phyloP scores from a whole-genome alignment of 2,797 vertebrate species.

The Poeciliopsis paucimaculata region DNA sequence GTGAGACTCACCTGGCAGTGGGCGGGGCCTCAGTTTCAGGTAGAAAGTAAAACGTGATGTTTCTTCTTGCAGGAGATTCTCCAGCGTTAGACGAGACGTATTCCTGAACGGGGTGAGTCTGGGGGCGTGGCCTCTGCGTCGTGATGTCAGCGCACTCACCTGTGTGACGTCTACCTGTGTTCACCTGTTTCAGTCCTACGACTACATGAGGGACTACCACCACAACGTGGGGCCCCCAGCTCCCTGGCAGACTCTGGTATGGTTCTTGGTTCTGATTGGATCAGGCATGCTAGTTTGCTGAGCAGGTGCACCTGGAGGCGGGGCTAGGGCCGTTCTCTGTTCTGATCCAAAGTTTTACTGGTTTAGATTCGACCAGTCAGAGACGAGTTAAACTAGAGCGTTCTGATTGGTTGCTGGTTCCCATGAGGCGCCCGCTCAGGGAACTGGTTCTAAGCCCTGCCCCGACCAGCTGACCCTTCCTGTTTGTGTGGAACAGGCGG shows the following conservation, averaged over 20 bases:
- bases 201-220: conserved; percentile 97
- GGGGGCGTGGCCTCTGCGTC: neutral
- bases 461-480: neutral
- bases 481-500: conserved; percentile 76
- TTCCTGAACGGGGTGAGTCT: conserved; percentile 98
- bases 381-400: neutral
- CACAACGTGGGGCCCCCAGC: conserved; percentile 95
- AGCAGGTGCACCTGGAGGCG: neutral
- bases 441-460: neutral
- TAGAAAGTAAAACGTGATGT: conserved; percentile 6
- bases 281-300: neutral
- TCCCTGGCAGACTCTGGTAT: conserved; percentile 97
- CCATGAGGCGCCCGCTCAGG: neutral
- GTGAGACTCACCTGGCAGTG: conserved; percentile 75
- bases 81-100: conserved; percentile 93
- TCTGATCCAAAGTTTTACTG: neutral
- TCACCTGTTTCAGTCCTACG: conserved; percentile 88
- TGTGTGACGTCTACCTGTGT: conserved; percentile 44
- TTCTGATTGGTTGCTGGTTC: neutral
- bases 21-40: neutral
- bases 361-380: neutral
- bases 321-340: neutral
- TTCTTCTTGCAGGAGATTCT: conserved; percentile 86
- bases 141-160: neutral
- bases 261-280: conserved; percentile 21